A percentile compares a stretch with the other conserved stretches of the same genome.
Conservation (phyloP, 2,113 vertebrate species). For the Mesembrinibis cayennensis region DNA sequence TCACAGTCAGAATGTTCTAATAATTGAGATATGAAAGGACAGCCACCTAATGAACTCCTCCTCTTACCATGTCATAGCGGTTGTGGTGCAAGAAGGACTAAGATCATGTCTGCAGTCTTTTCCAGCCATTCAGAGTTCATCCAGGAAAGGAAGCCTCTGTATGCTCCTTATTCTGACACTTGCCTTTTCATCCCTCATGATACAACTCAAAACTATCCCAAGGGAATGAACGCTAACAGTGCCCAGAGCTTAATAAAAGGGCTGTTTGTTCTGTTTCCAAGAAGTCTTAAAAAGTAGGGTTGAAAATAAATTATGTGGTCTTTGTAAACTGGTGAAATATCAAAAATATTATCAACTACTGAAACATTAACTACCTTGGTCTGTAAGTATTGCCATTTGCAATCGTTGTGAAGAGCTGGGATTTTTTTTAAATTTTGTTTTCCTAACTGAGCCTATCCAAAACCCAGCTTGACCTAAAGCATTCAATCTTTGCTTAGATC, state of each 20-base stretch:
- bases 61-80: not conserved
- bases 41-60: not conserved
- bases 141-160: not conserved
- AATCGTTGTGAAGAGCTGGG: not conserved
- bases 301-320: conserved; percentile 1
- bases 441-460: not conserved
- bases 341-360: not conserved
- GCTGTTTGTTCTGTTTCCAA: conserved; percentile 11
- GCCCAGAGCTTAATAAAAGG: not conserved
- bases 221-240: not conserved
- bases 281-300: not conserved
- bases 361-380: not conserved
- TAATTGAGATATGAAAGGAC: not conserved
- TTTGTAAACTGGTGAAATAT: not conserved
- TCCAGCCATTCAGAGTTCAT: not conserved
- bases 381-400: not conserved
- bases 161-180: not conserved
- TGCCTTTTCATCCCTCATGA: not conserved
- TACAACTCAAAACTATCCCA: not conserved
- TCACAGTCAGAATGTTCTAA: not conserved
- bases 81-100: not conserved
- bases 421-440: not conserved
- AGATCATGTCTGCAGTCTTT: not conserved
- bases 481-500: conserved; percentile 57
- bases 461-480: conserved; percentile 42